phyloP scores from a whole-genome alignment of 2,888 invertebrate species.

The Diloba caeruleocephala region DNA sequence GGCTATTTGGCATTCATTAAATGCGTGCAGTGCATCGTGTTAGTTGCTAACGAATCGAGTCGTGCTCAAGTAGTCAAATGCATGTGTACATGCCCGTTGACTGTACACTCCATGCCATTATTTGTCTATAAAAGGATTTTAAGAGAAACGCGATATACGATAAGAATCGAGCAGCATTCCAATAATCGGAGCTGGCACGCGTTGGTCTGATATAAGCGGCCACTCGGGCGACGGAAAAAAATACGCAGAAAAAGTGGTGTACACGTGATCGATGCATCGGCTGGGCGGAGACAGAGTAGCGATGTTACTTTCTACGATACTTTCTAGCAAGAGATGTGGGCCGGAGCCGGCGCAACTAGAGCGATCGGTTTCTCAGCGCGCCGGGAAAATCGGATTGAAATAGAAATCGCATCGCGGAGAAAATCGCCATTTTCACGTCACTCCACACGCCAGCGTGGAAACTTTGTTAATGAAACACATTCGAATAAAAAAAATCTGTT shows the following conservation, averaged over 20 bases:
- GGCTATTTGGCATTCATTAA: slow-evolving; percentile 61
- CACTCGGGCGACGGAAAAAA: slow-evolving; percentile 61
- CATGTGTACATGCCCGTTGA: slow-evolving; percentile 19
- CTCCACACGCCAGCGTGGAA: slow-evolving; percentile 74
- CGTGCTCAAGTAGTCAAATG: slow-evolving; percentile 39
- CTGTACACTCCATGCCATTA: slow-evolving; percentile 21
- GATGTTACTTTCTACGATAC: slow-evolving; percentile 89
- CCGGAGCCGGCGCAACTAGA: slow-evolving; percentile 84
- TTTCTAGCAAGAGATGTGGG: slow-evolving; percentile 89
- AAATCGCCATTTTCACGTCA: slow-evolving; percentile 85
- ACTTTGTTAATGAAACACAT: slow-evolving; percentile 55
- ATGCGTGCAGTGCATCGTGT: slow-evolving; percentile 34
- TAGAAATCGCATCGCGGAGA: slow-evolving; percentile 86
- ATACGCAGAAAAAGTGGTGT: slow-evolving; percentile 71
- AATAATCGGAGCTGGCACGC: slow-evolving; percentile 52
- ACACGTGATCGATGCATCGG: slow-evolving; percentile 83
- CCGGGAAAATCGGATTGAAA: slow-evolving; percentile 88
- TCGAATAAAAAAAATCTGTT: slow-evolving; percentile 36
- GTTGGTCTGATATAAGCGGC: slow-evolving; percentile 50
- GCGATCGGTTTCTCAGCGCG: slow-evolving; percentile 87
- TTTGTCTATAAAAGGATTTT: slow-evolving; percentile 31
- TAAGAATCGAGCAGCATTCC: slow-evolving; percentile 53
- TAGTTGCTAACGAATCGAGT: slow-evolving; percentile 37
- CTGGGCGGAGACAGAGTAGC: slow-evolving; percentile 78
- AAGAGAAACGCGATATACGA: slow-evolving; percentile 40